Conservation (phyloP, 2,113 vertebrate species). For the Pseudolaguvia tuberculata region DNA sequence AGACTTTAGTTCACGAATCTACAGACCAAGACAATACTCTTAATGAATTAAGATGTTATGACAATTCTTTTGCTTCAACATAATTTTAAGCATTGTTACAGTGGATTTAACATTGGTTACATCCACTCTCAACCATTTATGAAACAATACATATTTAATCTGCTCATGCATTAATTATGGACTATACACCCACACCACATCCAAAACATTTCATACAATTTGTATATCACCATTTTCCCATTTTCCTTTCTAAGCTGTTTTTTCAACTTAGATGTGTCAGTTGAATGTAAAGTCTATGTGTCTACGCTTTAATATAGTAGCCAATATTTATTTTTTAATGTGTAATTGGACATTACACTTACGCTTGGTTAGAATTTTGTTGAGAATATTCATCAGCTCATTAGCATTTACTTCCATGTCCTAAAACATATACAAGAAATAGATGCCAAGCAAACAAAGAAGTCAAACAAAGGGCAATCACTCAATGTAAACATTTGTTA, state of each 20-base stretch:
- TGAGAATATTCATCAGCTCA: constrained; percentile 87
- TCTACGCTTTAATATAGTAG: not conserved
- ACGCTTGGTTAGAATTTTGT: constrained; percentile 85
- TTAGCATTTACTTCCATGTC: constrained; percentile 89
- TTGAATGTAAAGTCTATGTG: not conserved
- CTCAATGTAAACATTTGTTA: not conserved
- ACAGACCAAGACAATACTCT: not conserved
- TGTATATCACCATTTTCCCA: too few species aligned
- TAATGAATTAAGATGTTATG: not conserved
- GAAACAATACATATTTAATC: not conserved
- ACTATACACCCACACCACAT: not conserved
- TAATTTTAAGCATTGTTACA: not conserved
- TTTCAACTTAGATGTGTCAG: not conserved
- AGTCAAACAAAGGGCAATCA: not conserved
- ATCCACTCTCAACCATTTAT: not conserved
- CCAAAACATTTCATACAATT: not conserved
- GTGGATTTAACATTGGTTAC: not conserved
- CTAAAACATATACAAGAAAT: constrained; percentile 52
- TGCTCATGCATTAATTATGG: not conserved
- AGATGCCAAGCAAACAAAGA: not conserved
- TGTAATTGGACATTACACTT: constrained; percentile 56
- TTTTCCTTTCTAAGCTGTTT: too few species aligned
- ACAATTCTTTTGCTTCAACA: not conserved
- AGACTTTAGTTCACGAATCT: not conserved
- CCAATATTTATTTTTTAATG: not conserved